Evolutionary conservation across 2,888 invertebrate genomes (phyloP).

Genomic region (Zaprionus lineosus): DNA sequence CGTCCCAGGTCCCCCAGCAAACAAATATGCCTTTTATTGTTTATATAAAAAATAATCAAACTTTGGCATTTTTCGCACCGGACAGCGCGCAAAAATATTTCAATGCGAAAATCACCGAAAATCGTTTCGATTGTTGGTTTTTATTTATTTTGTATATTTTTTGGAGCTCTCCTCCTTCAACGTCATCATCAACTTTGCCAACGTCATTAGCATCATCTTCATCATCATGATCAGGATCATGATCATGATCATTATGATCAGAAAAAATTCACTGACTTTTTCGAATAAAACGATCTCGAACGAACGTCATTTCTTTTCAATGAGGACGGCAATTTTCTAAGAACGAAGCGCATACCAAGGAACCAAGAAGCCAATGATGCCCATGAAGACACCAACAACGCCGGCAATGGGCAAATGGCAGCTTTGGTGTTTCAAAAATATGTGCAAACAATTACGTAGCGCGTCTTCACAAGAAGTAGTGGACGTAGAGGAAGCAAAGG

Average conservation of each 20-base stretch:
- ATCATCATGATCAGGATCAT: too few relatives aligned
- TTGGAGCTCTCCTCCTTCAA: not conserved
- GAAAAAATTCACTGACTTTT: conserved; percentile 8
- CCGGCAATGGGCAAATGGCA: conserved; percentile 57
- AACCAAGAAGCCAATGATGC: conserved; percentile 36
- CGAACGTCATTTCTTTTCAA: conserved; percentile 73
- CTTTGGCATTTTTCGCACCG: conserved; percentile 73
- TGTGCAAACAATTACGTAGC: conserved; percentile 73
- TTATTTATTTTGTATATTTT: not conserved
- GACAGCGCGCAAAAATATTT: conserved; percentile 65
- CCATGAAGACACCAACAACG: conserved; percentile 23
- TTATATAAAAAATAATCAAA: conserved; percentile 51
- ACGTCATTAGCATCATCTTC: too few relatives aligned
- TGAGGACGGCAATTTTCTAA: conserved; percentile 76
- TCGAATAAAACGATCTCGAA: conserved; percentile 39
- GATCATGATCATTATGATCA: too few relatives aligned
- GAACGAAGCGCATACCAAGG: conserved; percentile 73
- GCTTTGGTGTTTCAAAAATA: conserved; percentile 74
- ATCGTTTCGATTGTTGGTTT: conserved; percentile 55
- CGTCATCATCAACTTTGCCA: too few relatives aligned
- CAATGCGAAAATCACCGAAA: conserved; percentile 76
- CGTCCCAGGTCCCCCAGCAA: conserved; percentile 49
- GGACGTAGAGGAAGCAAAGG: too few relatives aligned
- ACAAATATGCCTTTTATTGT: conserved; percentile 75
- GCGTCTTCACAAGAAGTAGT: conserved; percentile 30